phyloP scores from a whole-genome alignment of 2,888 invertebrate species.

The Idaea biselata region DNA sequence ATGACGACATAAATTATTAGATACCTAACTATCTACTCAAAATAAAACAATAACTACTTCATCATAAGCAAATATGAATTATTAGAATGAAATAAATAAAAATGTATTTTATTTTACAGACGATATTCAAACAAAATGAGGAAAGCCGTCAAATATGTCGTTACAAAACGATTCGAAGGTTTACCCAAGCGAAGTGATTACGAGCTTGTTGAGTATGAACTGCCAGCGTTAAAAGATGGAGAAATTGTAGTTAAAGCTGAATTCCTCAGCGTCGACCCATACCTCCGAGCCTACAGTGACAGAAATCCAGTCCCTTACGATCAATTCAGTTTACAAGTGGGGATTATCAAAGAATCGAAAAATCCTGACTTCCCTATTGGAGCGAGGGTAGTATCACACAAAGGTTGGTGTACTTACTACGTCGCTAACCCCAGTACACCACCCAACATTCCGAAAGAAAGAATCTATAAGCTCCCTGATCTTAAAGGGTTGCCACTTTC shows the following conservation, averaged over 20 bases:
- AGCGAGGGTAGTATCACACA: constrained; percentile 77
- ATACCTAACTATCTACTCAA: no score
- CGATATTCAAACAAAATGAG: constrained; percentile 57
- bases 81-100: no score
- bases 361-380: constrained; percentile 82
- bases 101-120: not conserved
- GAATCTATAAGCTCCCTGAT: constrained; percentile 69
- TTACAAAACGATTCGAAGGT: constrained; percentile 79
- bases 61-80: no score
- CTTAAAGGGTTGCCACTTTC: constrained; percentile 75
- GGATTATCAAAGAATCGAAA: constrained; percentile 81
- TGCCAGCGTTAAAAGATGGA: constrained; percentile 79
- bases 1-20: no score
- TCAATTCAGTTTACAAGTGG: constrained; percentile 47
- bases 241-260: constrained; percentile 53
- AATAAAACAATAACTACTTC: no score
- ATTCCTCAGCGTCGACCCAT: constrained; percentile 52
- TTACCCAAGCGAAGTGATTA: constrained; percentile 80
- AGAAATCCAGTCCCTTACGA: constrained; percentile 40
- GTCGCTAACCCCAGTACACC: constrained; percentile 20
- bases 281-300: constrained; percentile 35
- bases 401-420: constrained; percentile 43
- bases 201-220: constrained; percentile 79
- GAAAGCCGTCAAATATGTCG: constrained; percentile 78
- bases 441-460: constrained; percentile 8